Evolutionary conservation across 2,888 invertebrate genomes (phyloP), one percentile per base, ranked within the genome.

Genomic region (Synergus itoensis): DNA sequence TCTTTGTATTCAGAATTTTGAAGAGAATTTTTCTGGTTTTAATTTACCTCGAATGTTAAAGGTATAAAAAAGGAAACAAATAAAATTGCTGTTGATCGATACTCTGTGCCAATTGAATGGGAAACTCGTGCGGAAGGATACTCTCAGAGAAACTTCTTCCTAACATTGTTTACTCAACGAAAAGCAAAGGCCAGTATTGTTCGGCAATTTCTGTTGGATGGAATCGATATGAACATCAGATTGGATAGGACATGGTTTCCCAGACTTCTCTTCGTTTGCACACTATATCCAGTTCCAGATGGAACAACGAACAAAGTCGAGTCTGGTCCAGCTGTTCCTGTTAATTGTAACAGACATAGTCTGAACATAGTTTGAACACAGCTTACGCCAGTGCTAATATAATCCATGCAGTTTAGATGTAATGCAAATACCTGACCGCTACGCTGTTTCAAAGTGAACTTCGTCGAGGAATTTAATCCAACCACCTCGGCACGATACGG

Each of bases 321-420:
- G 73, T 53, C 73, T 40, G 36, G 73, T 40, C 53, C 73, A 73
- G 73, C 53, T 73, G 73, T 73, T 73, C 53, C 73, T 73, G 53
- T 73, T 73, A 73, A 73, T 73, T 73, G 73, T 53, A 73, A 73
- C 36, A 73, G 73, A 53, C 73, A 65, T 36, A 36, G 7, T 36
- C 36, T 36, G 36, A 36, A 36, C 65, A 73, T 53, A 73, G 53
- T 73, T 73, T 69, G 69, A 69, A 48, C 45, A 69, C 69, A 69
- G 73, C n/a, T 73, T 40, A 48, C 28, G 40, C 73, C 73, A n/a
- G 53, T 53, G 73, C 48, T 73, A 73, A 73, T 53, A 36, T 53
- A 73, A 73, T 73, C 53, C 53, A 53, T 73, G 36, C 69, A 48
- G 45, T 73, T 73, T 73, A 73, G 73, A 73, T 73, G 73, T 73